Base-by-base conservation (phyloP, 2,113 vertebrate species). In the Melanostigma gelatinosum region DNA sequence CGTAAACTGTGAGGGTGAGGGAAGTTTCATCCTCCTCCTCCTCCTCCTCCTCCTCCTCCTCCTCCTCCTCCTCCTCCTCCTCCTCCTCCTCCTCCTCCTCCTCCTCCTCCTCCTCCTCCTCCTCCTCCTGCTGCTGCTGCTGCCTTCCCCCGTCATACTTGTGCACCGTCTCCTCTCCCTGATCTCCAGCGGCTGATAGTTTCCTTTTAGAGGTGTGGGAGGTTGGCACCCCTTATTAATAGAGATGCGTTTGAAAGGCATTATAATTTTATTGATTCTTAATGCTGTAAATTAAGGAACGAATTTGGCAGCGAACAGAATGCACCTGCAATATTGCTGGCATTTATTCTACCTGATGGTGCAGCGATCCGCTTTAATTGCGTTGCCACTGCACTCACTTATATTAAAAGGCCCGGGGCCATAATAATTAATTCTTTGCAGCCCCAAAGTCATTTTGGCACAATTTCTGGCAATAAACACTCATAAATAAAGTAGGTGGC, bases 201-300 rank as follows among this genome's bases (percentile, higher is more conserved):
- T 75, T 61, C 58, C 81, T 69, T 32, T 77, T 55, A 62, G 84
- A 87, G 85, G 80, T 80, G 87, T 71, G 34, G 48, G 69, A 87
- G 84, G 89, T 88, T 87, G 72, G 87, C 82, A 89, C 88, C 92
- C 86, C 91, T 95, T 95, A 96, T 97, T 96, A 95, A 98, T 97
- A 95, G 95, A 93, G 94, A 93, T 96, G 95, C 94, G 95, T 97
- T 96, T 96, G 95, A 96, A 97, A 97, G 94, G 96, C 97, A 97
- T 98, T 97, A 97, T 97, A 97, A 97, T 96, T 97, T 97, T 97
- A 99, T 99, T 96, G 97, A 99, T 99, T 97, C 96, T 97, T 99
- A 97, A 98, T 98, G 97, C 95, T 97, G 97, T 99, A 98, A 99
- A 98, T 98, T 97, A 97, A 96, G 92, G 92, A 95, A 96, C 97